Evolutionary conservation across 2,888 invertebrate genomes (phyloP), one percentile per base, ranked within the genome.

Genomic region (Eupithecia exiguata): DNA sequence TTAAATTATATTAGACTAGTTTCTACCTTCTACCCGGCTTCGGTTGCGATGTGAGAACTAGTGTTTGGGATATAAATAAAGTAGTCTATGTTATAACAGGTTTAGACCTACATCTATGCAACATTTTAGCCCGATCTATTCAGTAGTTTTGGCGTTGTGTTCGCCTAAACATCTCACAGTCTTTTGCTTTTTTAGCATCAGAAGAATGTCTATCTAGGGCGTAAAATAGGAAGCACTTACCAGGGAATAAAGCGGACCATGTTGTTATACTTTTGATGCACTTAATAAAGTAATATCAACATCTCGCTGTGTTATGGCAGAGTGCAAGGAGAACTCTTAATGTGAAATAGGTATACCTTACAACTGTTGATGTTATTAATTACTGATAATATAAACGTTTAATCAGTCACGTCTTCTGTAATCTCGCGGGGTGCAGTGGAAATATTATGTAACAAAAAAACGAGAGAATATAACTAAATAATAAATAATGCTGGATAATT

Each of bases 331-430:
- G 58, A 58, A 58, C 58, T 58, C 53, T 53, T 53, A 53, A 53
- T 53, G 53, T 53, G 25, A 25, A 21, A 58, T 58, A 58, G 58
- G 58, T 58, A 30, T 30, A 58, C 58, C 25, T 25, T 21, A 53
- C 21, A 53, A 53, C 49, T 58, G 58, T 58, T 36, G 36, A 36
- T 65, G 36, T 65, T 36, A 36, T 38, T 40, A 12, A 65, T 65
- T 43, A 66, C 69, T 70, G 75, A 76, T 75, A 76, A 76, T 25
- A 74, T 25, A 43, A 53, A 75, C 77, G 71, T 36, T 36, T 71
- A 75, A 79, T 78, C 75, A 75, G 77, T 76, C 79, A 79, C 79
- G 76, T 77, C 69, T 72, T 9, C 40, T 12, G 58, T 74, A 72
- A 77, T 79, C 74, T 40, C 21, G 18, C 38, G 16, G 66, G 40